Base-by-base conservation (phyloP, 2,113 vertebrate species). In the Coracopsis vasa region DNA sequence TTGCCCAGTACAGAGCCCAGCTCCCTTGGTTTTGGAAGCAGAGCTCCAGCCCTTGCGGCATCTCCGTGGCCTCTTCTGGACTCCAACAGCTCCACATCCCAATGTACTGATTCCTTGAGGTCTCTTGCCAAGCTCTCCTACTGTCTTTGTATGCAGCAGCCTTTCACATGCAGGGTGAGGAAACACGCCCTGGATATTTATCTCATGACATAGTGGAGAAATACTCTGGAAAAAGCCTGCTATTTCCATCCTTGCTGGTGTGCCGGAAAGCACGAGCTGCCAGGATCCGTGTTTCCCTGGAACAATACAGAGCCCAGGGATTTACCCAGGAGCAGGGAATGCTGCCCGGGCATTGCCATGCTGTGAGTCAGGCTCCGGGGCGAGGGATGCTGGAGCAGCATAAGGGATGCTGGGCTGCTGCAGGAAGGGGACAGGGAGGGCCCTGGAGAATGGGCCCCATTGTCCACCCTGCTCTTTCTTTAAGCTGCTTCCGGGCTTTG, bases 141-240 rank as follows among this genome's bases (percentile, higher is more conserved):
- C 23, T 1, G 1, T 6, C 29, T 77, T 66, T 56, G 42, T 44
- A 69, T 19, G 35, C 53, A 61, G 61, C 44, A 65, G 35, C 41
- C 51, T 90, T 86, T 86, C 8, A 1, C 25, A 47, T 47, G 60
- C 35, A 79, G 78, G 39, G 20, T 61, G 71, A 92, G 79, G 88
- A 95, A 94, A 86, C 72, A 80, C 60, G 28, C 91, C 83, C 94
- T 92, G 86, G 47, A 91, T 95, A 72, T 92, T 95, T 94, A 51
- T 62, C 33, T 75, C n/a, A 75, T 95, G 89, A 95, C 84, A 37
- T 45, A 94, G 47, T 60, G 67, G 44, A 84, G 89, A 95, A 92
- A 89, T 53, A 28, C 17, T 86, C 37, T 29, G 33, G 67, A 45
- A 84, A 83, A 88, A 87, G 66, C 37, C 41, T 0, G 10, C 7